Percentiles rank a stretch among this genome's conserved stretches.
These are phyloP conservation scores for Campaea margaritaria DNA, from an alignment of 2,888 invertebrate species.

Conservation along the genomic window DNA sequence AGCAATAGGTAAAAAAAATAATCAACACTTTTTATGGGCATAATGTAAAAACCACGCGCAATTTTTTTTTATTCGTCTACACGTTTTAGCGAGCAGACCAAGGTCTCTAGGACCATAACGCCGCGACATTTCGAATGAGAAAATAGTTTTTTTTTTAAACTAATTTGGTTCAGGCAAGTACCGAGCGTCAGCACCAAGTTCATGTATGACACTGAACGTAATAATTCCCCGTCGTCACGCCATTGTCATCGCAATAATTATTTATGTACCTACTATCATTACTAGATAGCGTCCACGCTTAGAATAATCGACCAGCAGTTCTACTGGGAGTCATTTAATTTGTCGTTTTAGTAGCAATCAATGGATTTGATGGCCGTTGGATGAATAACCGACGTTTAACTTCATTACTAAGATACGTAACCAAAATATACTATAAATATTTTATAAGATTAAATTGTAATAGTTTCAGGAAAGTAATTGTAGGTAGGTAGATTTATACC, in stretches of 20 bases:
- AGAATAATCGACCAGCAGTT: conserved; percentile 13
- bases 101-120: no score
- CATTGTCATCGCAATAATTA: conserved; percentile 40
- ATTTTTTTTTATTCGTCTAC: neutral
- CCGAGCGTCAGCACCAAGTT: conserved; percentile 11
- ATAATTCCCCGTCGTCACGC: conserved; percentile 48
- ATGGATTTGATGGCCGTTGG: conserved; percentile 1
- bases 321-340: conserved; percentile 22
- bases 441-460: no score
- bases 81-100: no score
- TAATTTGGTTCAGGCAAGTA: neutral
- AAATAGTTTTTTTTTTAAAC: no score
- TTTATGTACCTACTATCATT: conserved; percentile 18
- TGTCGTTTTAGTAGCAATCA: conserved; percentile 10
- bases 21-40: neutral
- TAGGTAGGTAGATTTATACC: no score
- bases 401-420: neutral
- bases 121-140: no score
- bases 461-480: no score
- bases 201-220: conserved; percentile 23
- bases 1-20: no score
- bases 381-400: neutral
- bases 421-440: no score
- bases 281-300: conserved; percentile 27
- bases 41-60: neutral